Base-by-base conservation (phyloP, 2,797 vertebrate genomes). In the Coilia nasus region DNA sequence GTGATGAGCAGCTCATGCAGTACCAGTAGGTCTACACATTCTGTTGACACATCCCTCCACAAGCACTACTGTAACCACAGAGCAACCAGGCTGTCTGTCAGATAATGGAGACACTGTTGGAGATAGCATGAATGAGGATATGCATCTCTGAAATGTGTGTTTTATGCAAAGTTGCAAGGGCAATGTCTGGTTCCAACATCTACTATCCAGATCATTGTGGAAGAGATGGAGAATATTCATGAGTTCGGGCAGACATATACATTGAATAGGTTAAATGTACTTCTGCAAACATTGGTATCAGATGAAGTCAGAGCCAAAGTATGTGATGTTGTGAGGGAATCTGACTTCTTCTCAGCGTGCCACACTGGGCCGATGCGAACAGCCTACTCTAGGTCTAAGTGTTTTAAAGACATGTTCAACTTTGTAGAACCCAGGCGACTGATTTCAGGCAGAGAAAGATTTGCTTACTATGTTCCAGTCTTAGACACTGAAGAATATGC, bases 91-190 rank as follows among this genome's bases (percentile, higher is more conserved):
- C 60, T 62, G 60, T 62, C 7, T 62, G 60, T 62, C 60, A 5
- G 21, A 62, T 62, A 23, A 62, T 62, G 60, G 23, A 62, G 60
- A 62, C 60, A 62, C 6, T 62, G 60, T 10, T 62, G 60, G 23
- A 62, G 0, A 62, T 21, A 62, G 60, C 23, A 1, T 1, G n/a
- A 4, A n/a, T 62, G 60, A 62, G 60, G 60, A 62, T 62, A 19
- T 62, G 60, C 23, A 62, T 62, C 21, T 62, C 60, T n/a, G 60
- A 62, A 62, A 62, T 62, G 60, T 62, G 60, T 62, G 60, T 62
- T 62, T 21, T 62, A 62, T 10, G 46, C 46, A 4, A 47, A 47
- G 46, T 47, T 47, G 46, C 46, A 47, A 47, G 46, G 46, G 46
- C 46, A 47, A 10, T 47, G 10, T 47, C 46, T 47, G 10, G 46